Base-by-base conservation (phyloP, 2,113 vertebrate species). In the Sphyrna mokarran region DNA sequence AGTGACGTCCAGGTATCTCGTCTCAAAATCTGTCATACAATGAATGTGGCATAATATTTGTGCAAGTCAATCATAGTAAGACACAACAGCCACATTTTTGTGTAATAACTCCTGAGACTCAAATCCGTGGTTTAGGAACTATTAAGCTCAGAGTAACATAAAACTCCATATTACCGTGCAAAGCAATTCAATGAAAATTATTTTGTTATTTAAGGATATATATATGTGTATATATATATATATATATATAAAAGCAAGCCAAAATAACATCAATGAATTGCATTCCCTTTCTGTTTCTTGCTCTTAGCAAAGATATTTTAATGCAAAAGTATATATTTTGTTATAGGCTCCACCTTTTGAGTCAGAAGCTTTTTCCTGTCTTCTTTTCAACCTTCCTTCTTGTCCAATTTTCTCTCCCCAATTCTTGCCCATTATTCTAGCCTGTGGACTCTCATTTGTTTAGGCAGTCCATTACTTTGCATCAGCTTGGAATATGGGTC, bases 1-100 rank as follows among this genome's bases (percentile, higher is more conserved):
- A 33, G 40, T 72, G 69, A 95, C 69, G 48, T 40, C 68, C 48
- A 29, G 68, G 37, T 66, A 37, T 33, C 58, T 9, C 48, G 68
- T 72, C 69, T 72, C 68, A 95, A 95, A 76, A 76, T 33, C 37
- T 72, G 40, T 69, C 18, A 29, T 33, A 43, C 94, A 70, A 54
- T 95, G 94, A 72, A 95, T 40, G 48, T 95, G 94, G 94, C 94
- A 72, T 72, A 72, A 95, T 95, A 76, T 95, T 33, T 72, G 69
- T 43, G 7, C 40, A 95, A 95, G 69, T 95, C 94, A 95, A 76
- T 14, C 26, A 54, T 72, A 29, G 37, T 54, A 72, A 95, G 68
- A 72, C 29, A 72, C 68, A 95, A 95, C 37, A 95, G 48, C 68
- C 70, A 93, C 69, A 2, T 72, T 72, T 94, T 95, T 95, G 94